Base-by-base conservation (phyloP, 1,140 invertebrate genomes). In the Cyphomyrmex costatus region DNA sequence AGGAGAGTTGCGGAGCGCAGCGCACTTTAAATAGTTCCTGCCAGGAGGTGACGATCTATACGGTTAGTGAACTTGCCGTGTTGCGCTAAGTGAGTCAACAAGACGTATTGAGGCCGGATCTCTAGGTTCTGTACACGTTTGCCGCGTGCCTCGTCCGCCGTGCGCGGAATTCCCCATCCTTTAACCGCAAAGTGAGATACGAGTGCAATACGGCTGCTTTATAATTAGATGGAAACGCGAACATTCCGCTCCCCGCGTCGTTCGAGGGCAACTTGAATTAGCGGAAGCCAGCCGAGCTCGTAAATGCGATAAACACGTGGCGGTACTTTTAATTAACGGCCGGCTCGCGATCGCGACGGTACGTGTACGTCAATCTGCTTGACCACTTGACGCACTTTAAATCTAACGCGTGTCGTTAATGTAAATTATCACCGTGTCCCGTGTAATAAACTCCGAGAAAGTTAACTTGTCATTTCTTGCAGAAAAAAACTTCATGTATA, bases 31-130 rank as follows among this genome's bases (percentile, higher is more conserved):
- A 90, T 90, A 91, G 89, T 88, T 90, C 53, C 89, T 60, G 82
- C 87, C 88, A 86, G 49, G 80, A 83, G 77, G 88, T 90, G 88
- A 90, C 88, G 89, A 90, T 89, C 88, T 90, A 90, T 87, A 89
- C 88, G 89, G 88, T 90, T 90, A 88, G 30, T 88, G 89, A 90
- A 90, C 88, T 78, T 77, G 42, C 61, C 33, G 66, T 27, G 84
- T 66, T 77, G 70, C 58, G 78, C 73, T 80, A 86, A 86, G 85
- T 86, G 60, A 83, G 66, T 73, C 78, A 83, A 84, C 53, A 56
- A 65, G 79, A 83, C 66, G 85, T 83, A 86, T 86, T 60, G 58
- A 63, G 82, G 73, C 42, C 61, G 78, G 42, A 73, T 76, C 86
- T 78, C 36, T 49, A 68, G 58, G 60, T 84, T 53, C 27, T 60